A percentile compares a stretch with the other conserved stretches of the same genome.
Evolutionary conservation across 2,888 invertebrate genomes (phyloP).

Genomic region (Minunthozetes semirufus): DNA sequence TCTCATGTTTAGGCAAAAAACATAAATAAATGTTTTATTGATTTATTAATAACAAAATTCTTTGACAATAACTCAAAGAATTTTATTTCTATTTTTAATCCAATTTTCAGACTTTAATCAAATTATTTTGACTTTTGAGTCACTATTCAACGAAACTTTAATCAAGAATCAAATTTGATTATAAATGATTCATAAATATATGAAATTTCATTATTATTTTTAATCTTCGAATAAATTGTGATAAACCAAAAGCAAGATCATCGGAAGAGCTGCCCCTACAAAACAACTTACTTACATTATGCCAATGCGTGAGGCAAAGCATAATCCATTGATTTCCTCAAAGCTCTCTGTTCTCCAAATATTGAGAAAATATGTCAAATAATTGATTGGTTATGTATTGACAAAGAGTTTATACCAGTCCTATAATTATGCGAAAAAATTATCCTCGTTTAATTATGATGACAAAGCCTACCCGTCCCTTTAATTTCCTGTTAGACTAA

Average conservation of each 20-base stretch:
- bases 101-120: not conserved
- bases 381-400: too few species aligned
- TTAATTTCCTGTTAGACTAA: constrained; percentile 13
- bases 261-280: not conserved
- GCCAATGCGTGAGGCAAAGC: not conserved
- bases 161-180: too few species aligned
- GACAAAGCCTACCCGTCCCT: not conserved
- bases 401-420: too few species aligned
- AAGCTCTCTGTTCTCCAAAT: not conserved
- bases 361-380: not conserved
- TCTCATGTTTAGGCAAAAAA: not conserved
- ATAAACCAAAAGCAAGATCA: not conserved
- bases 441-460: constrained; percentile 14
- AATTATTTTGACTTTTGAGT: too few species aligned
- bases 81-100: not conserved
- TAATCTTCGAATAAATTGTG: not conserved
- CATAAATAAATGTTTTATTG: not conserved
- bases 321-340: not conserved
- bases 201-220: too few species aligned
- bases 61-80: not conserved
- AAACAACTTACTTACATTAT: constrained; percentile 19
- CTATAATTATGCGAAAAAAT: not conserved
- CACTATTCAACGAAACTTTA: too few species aligned
- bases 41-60: not conserved
- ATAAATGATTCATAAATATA: too few species aligned